phyloP scores from a whole-genome alignment of 2,113 vertebrate species.

The Grus americana region DNA sequence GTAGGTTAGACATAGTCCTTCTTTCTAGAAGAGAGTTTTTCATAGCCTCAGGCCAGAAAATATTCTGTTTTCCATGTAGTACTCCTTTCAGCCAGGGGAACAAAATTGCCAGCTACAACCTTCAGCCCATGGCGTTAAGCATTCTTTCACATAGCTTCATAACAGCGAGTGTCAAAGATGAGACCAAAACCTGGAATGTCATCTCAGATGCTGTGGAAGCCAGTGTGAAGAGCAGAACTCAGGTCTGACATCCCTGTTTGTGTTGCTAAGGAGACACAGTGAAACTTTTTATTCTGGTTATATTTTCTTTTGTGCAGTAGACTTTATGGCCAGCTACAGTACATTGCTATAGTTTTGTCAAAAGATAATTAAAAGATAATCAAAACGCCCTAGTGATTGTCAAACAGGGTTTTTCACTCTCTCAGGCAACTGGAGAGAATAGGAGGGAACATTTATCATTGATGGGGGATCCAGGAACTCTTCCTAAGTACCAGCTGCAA shows the following conservation, averaged over 20 bases:
- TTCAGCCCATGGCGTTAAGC: neutral
- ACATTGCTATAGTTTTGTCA: neutral
- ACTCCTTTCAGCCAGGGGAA: neutral
- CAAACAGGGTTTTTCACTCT: neutral
- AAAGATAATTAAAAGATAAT: neutral
- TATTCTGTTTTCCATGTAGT: neutral
- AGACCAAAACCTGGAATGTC: neutral
- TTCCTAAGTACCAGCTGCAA: neutral
- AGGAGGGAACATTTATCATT: neutral
- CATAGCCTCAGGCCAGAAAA: neutral
- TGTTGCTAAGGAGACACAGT: neutral
- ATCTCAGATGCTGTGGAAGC: neutral
- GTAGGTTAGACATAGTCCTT: neutral
- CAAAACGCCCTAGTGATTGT: neutral
- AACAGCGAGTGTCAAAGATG: accelerated
- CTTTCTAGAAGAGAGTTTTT: neutral
- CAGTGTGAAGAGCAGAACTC: neutral
- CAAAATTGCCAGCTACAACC: neutral
- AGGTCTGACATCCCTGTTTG: neutral
- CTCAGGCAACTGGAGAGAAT: neutral
- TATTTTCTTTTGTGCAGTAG: neutral
- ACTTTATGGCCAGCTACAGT: neutral
- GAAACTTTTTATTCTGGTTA: neutral
- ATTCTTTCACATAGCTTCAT: neutral
- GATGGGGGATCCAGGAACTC: neutral